These are phyloP conservation scores for Pegoplata infirma DNA, from an alignment of 2,888 invertebrate genomes.

Conservation along the genomic window DNA sequence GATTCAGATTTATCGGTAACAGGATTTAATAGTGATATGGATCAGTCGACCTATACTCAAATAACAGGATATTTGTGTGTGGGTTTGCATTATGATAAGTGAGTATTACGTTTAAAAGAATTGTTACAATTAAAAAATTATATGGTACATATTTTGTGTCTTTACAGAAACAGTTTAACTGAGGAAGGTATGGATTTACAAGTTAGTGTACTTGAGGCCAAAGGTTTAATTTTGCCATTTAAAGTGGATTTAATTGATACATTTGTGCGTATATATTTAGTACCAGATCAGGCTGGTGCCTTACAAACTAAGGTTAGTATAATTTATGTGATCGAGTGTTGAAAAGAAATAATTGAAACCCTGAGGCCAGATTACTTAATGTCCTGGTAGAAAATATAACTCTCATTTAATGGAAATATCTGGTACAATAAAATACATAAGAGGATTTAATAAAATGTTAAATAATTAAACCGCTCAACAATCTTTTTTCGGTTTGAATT, in stretches of 20 bases:
- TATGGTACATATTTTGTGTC: too few species aligned
- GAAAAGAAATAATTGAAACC: too few species aligned
- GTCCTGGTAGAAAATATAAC: too few species aligned
- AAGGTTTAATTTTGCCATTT: constrained; percentile 83
- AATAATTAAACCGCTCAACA: too few species aligned
- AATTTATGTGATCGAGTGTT: too few species aligned
- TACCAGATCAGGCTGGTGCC: constrained; percentile 84
- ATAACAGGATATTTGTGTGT: constrained; percentile 87
- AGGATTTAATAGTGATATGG: constrained; percentile 84
- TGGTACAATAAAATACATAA: too few species aligned
- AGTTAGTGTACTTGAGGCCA: constrained; percentile 87
- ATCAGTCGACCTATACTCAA: constrained; percentile 82
- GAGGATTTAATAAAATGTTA: too few species aligned
- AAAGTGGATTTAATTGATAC: constrained; percentile 83
- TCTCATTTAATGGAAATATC: too few species aligned
- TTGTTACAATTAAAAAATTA: too few species aligned
- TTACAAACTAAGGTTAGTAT: constrained; percentile 82
- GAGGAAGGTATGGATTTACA: constrained; percentile 75
- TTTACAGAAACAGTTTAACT: constrained; percentile 70
- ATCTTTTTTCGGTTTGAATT: too few species aligned
- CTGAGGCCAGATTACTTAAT: too few species aligned
- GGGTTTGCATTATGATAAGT: constrained; percentile 88
- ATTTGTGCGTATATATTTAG: constrained; percentile 86
- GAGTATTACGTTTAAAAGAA: constrained; percentile 67
- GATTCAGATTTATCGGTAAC: constrained; percentile 85